Conservation (phyloP, 1,140 invertebrate genomes). For the Thaumatotibia leucotreta region DNA sequence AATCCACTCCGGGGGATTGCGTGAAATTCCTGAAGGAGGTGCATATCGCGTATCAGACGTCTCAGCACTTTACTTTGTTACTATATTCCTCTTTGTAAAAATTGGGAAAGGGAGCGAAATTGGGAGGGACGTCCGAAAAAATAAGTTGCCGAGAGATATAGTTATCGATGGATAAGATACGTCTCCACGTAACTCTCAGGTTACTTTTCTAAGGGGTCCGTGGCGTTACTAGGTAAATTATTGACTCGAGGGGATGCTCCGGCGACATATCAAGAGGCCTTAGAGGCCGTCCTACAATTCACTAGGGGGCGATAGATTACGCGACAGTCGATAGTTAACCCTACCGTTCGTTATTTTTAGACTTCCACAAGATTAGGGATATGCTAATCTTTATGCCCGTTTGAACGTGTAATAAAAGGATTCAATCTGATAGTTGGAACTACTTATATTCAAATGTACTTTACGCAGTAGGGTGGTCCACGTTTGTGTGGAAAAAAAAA, state of each 20-base stretch:
- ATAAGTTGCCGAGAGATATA: constrained; percentile 3
- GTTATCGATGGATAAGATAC: not conserved
- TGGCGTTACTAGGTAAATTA: constrained; percentile 47
- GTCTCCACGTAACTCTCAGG: constrained; percentile 14
- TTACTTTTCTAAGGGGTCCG: constrained; percentile 17
- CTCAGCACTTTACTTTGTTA: constrained; percentile 29
- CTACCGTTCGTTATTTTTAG: constrained; percentile 42
- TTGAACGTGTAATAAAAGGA: not conserved
- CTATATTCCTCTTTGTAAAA: constrained; percentile 3
- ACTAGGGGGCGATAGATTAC: constrained; percentile 57
- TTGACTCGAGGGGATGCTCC: constrained; percentile 48
- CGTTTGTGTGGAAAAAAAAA: too few species aligned
- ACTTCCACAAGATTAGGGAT: constrained; percentile 26
- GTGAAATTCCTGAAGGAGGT: constrained; percentile 28
- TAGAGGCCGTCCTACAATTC: constrained; percentile 40
- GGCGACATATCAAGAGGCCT: constrained; percentile 51
- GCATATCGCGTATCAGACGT: constrained; percentile 37
- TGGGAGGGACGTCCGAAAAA: not conserved
- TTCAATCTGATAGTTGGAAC: not conserved
- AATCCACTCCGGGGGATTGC: constrained; percentile 36
- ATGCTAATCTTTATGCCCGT: not conserved
- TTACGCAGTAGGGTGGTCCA: too few species aligned
- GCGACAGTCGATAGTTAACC: constrained; percentile 50
- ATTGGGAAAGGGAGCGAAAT: not conserved
- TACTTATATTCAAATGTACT: not conserved